phyloP scores from a whole-genome alignment of 2,797 vertebrate species.

The Xenopus petersii region DNA sequence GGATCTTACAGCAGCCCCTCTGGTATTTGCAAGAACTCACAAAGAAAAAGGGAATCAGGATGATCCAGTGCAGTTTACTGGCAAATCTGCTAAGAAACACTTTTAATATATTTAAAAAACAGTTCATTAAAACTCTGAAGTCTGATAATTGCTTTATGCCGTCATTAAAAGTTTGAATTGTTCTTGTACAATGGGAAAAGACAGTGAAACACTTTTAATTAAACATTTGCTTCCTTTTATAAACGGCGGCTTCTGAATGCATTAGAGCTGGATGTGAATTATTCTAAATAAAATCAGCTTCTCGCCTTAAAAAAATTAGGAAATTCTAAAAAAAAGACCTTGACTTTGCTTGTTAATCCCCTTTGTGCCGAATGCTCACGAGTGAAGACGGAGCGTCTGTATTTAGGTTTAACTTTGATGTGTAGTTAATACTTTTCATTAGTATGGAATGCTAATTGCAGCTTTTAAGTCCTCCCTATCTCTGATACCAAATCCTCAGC shows the following conservation, averaged over 20 bases:
- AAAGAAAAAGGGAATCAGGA: no score
- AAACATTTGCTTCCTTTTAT: not conserved
- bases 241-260: not conserved
- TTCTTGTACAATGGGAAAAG: not conserved
- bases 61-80: no score
- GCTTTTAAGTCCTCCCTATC: constrained; percentile 6
- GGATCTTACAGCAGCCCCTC: no score
- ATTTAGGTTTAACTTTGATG: not conserved
- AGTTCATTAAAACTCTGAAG: not conserved
- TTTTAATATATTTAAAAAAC: no score
- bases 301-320: not conserved
- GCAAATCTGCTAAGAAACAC: no score
- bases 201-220: not conserved
- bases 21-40: no score
- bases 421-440: constrained; percentile 1
- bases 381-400: not conserved
- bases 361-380: not conserved
- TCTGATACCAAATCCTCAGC: constrained; percentile 6
- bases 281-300: not conserved
- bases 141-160: not conserved
- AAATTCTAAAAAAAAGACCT: not conserved
- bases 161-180: not conserved
- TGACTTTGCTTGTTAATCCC: not conserved
- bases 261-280: not conserved
- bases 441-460: constrained; percentile 32